phyloP scores from a whole-genome alignment of 2,113 vertebrate genomes.

The Amphiprion ocellaris region DNA sequence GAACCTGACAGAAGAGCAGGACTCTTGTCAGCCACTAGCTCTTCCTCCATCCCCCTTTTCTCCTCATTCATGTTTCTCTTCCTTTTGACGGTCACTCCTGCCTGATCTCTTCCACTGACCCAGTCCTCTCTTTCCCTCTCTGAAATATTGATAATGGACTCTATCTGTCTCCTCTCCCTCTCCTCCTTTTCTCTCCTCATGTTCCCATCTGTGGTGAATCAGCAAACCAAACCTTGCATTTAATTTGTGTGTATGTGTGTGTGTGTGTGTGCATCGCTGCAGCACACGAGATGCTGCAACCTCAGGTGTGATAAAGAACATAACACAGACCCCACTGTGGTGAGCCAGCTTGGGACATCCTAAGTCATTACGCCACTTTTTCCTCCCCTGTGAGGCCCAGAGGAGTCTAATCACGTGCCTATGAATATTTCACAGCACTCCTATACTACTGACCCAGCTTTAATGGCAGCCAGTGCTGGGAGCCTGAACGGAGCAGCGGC shows the following conservation, averaged over 20 bases:
- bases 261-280: constrained; percentile 30
- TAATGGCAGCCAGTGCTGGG: constrained; percentile 48
- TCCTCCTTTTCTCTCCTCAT: constrained; percentile 38
- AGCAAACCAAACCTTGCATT: constrained; percentile 30
- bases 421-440: constrained; percentile 76
- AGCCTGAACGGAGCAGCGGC: constrained; percentile 55
- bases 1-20: constrained; percentile 25
- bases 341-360: constrained; percentile 41
- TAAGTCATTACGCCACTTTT: constrained; percentile 49
- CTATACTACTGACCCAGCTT: constrained; percentile 67
- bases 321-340: constrained; percentile 14
- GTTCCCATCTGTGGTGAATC: constrained; percentile 55
- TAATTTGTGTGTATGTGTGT: neutral
- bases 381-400: constrained; percentile 13
- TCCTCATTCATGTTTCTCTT: constrained; percentile 27
- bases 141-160: constrained; percentile 77
- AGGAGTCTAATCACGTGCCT: constrained; percentile 55
- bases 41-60: constrained; percentile 26
- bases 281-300: constrained; percentile 45
- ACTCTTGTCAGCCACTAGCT: constrained; percentile 35
- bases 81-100: constrained; percentile 22
- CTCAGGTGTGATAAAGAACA: constrained; percentile 30
- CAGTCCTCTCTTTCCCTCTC: constrained; percentile 67
- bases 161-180: constrained; percentile 22
- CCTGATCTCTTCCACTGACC: constrained; percentile 75